phyloP scores from a whole-genome alignment of 1,140 invertebrate species.

The Drosophila pruinosa region DNA sequence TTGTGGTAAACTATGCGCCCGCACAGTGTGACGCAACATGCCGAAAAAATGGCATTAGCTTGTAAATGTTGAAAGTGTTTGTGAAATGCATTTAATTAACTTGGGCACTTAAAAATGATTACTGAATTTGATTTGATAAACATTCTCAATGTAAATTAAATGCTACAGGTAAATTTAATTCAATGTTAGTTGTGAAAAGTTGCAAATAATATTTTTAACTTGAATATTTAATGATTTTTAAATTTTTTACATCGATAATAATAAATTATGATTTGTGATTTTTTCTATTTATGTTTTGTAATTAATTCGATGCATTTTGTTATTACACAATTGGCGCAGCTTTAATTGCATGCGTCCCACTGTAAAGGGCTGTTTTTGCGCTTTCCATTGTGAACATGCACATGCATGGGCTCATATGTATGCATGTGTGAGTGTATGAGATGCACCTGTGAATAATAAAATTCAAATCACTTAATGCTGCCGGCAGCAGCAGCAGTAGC shows the following conservation, averaged over 20 bases:
- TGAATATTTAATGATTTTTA: too few relatives aligned
- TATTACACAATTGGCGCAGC: neutral
- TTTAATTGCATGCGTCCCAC: neutral
- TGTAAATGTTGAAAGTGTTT: neutral
- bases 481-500: constrained; percentile 19
- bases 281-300: neutral
- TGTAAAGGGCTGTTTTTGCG: constrained; percentile 8
- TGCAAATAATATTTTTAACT: too few relatives aligned
- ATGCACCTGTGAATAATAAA: constrained; percentile 79
- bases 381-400: constrained; percentile 8
- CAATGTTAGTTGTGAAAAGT: too few relatives aligned
- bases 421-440: constrained; percentile 29
- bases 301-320: too few relatives aligned
- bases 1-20: constrained; percentile 3
- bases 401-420: neutral
- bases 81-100: too few relatives aligned
- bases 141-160: too few relatives aligned
- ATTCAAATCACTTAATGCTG: constrained; percentile 79
- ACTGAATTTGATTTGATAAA: too few relatives aligned
- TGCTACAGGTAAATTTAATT: too few relatives aligned
- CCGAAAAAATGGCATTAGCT: constrained; percentile 1
- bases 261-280: too few relatives aligned
- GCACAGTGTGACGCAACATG: constrained; percentile 6
- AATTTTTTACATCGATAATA: too few relatives aligned
- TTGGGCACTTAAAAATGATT: too few relatives aligned